Evolutionary conservation across 2,888 invertebrate genomes (phyloP).

Genomic region (Anoncus sp.): DNA sequence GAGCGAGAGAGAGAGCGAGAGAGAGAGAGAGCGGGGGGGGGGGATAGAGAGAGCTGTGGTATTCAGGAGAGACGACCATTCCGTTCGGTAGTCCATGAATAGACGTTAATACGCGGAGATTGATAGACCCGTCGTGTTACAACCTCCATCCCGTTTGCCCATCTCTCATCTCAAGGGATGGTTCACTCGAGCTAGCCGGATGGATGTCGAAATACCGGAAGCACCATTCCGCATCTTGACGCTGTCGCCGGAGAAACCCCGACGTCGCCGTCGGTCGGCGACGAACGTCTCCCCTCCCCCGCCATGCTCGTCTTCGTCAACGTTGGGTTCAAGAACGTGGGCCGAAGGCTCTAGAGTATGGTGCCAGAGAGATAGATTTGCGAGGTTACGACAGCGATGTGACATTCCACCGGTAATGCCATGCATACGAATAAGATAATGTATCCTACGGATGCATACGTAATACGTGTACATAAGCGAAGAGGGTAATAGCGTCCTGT

Average conservation of each 20-base stretch:
- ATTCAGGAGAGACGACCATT: constrained; percentile 10
- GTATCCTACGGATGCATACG: background rate
- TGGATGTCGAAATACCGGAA: constrained; percentile 56
- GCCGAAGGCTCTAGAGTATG: constrained; percentile 14
- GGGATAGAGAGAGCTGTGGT: constrained; percentile 2
- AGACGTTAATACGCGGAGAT: constrained; percentile 53
- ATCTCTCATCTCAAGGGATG: constrained; percentile 8
- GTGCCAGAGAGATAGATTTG: constrained; percentile 23
- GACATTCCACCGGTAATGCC: constrained; percentile 40
- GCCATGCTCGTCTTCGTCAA: constrained; percentile 34
- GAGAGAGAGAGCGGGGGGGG: background rate
- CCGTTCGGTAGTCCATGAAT: constrained; percentile 39
- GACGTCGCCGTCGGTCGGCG: constrained; percentile 44
- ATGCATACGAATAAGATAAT: constrained; percentile 33
- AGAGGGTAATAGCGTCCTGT: background rate
- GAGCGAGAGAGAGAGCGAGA: no score
- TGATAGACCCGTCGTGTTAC: constrained; percentile 43
- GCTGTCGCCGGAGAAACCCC: constrained; percentile 30
- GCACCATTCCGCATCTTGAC: constrained; percentile 48
- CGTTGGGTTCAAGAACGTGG: constrained; percentile 33
- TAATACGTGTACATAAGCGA: background rate
- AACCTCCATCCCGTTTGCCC: background rate
- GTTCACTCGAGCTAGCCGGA: constrained; percentile 36
- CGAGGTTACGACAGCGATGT: constrained; percentile 26
- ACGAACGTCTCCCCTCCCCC: constrained; percentile 47